These are phyloP conservation scores for Drosophila pseudoananassae DNA, from an alignment of 1,140 invertebrate species.

Conservation along the genomic window DNA sequence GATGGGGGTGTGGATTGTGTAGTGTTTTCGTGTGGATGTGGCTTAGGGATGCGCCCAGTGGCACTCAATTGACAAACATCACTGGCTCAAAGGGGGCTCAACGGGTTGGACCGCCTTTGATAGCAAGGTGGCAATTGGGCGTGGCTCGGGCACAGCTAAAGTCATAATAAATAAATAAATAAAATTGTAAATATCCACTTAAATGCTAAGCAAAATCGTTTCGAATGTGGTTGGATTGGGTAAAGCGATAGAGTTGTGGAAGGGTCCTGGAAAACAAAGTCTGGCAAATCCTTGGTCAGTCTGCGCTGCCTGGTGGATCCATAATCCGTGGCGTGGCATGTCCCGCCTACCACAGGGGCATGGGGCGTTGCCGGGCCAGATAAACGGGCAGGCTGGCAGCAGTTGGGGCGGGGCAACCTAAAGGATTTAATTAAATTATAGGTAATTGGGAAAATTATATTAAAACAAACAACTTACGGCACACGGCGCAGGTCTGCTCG, in stretches of 20 bases:
- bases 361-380: conserved; percentile 72
- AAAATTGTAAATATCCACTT: conserved; percentile 73
- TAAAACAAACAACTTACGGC: conserved; percentile 89
- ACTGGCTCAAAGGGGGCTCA: conserved; percentile 71
- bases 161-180: conserved; percentile 79
- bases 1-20: conserved; percentile 29
- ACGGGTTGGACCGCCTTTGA: conserved; percentile 62
- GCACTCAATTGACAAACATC: conserved; percentile 75
- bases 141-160: conserved; percentile 60
- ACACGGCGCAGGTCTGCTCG: conserved; percentile 92
- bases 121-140: conserved; percentile 83
- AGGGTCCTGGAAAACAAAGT: conserved; percentile 40
- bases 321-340: not conserved
- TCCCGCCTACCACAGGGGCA: conserved; percentile 74
- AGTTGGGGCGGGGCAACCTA: conserved; percentile 86
- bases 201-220: conserved; percentile 66
- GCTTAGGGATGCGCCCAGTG: conserved; percentile 37
- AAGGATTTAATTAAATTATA: conserved; percentile 20
- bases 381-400: conserved; percentile 59
- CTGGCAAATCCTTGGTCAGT: conserved; percentile 16
- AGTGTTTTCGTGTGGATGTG: conserved; percentile 23
- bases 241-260: conserved; percentile 39
- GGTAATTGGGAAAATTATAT: not conserved
- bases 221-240: conserved; percentile 21
- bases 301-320: conserved; percentile 2